Conservation (phyloP, 2,888 invertebrate genomes). For the Rhaphigaster nebulosa region DNA sequence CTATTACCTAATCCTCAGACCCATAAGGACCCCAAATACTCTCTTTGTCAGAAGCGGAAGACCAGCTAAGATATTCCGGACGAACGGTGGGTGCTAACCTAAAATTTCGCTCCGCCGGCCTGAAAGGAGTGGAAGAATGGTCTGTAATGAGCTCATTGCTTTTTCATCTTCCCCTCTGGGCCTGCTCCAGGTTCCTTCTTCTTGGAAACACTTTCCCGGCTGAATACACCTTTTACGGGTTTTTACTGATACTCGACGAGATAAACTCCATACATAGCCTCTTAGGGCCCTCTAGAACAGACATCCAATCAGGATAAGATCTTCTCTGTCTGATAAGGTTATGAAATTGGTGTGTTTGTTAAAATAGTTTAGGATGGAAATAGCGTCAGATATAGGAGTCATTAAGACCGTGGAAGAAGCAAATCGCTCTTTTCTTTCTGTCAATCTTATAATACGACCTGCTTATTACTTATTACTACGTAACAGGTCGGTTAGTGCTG, state of each 20-base stretch:
- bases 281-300: not conserved
- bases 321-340: not conserved
- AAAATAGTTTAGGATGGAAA: not conserved
- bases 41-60: not conserved
- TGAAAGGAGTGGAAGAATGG: slow-evolving; percentile 11
- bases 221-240: slow-evolving; percentile 18
- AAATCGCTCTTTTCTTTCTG: not conserved
- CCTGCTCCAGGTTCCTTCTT: not conserved
- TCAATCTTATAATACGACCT: not conserved
- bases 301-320: not conserved
- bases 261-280: slow-evolving; percentile 37
- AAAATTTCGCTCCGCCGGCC: not conserved
- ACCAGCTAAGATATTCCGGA: not conserved
- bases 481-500: no score
- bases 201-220: not conserved
- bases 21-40: not conserved
- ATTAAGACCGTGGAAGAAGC: not conserved
- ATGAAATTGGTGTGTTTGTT: not conserved
- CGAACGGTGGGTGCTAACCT: not conserved
- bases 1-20: not conserved
- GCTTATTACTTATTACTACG: no score
- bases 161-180: slow-evolving; percentile 29
- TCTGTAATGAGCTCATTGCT: slow-evolving; percentile 56
- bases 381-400: not conserved
- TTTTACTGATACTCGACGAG: slow-evolving; percentile 30